Evolutionary conservation across 2,888 invertebrate genomes (phyloP), one percentile per base, ranked within the genome.

Genomic region (Amphipyra berbera): DNA sequence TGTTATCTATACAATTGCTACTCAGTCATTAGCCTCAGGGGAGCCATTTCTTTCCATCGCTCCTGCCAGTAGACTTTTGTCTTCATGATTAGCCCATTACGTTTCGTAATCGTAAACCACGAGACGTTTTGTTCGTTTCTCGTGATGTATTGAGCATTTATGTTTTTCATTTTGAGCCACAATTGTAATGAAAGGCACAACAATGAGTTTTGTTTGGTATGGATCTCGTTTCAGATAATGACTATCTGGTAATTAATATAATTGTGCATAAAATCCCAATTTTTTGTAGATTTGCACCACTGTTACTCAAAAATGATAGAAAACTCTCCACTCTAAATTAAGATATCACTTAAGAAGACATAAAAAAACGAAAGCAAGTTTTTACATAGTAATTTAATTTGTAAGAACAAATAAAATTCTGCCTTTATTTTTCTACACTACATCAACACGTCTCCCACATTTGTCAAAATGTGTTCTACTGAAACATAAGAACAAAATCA

Each of bases 11-110:
- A 46, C 33, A 27, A 40, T 47, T 41, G 21, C 38, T 42, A 33
- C 21, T 49, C n/a, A 21, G 21, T 14, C 59, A 71, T 66, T 53
- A 61, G 41, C 37, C 63, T 21, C 71, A 40, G 8, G 65, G 58
- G 59, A 54, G 7, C 42, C 59, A 67, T 76, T 69, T 45, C 37
- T 52, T 42, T 52, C 59, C 62, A 55, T 62, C 45, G 10, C 46
- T 54, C 21, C 62, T 47, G 13, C 46, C 50, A 49, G 38, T 8
- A 46, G 49, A 57, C 40, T 48, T 48, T 63, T 59, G 47, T 71
- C 53, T 63, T 59, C 35, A 45, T 68, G 61, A 71, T 69, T 60
- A 65, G 30, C 7, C 49, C 54, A 53, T 66, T 61, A 54, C 47
- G 42, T 65, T 15, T 49, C 42, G 41, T 61, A 50, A 58, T 63